Evolutionary conservation across 2,888 invertebrate species (phyloP).

Genomic region (Drosophila barbarae): DNA sequence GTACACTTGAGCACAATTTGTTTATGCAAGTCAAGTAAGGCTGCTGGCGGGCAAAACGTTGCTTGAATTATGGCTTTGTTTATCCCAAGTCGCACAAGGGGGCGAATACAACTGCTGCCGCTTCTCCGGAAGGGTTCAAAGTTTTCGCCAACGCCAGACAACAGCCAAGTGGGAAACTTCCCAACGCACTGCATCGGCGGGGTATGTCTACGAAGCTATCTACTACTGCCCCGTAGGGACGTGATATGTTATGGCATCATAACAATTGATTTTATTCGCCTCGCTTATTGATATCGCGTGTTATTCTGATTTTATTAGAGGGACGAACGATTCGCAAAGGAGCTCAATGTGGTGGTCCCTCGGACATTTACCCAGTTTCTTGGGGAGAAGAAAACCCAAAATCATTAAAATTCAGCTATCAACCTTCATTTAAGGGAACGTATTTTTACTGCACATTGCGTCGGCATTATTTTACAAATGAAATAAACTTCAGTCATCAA

Average conservation of each 20-base stretch:
- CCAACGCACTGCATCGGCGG: slow-evolving; percentile 50
- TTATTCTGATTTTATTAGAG: slow-evolving; percentile 50
- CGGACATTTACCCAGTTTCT: slow-evolving; percentile 2
- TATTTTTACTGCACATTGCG: slow-evolving; percentile 1
- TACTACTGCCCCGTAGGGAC: slow-evolving; percentile 14
- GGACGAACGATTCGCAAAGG: slow-evolving; percentile 2
- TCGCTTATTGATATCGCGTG: slow-evolving; percentile 68
- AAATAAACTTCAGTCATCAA: neutral
- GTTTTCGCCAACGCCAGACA: slow-evolving; percentile 59
- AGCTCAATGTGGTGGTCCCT: neutral
- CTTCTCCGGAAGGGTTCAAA: slow-evolving; percentile 28
- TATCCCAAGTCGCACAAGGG: slow-evolving; percentile 66
- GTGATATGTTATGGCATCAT: slow-evolving; percentile 71
- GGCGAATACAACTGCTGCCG: slow-evolving; percentile 29
- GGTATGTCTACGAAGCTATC: slow-evolving; percentile 20
- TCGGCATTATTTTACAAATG: neutral
- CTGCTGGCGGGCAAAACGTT: slow-evolving; percentile 60
- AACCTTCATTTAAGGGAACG: neutral
- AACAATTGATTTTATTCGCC: slow-evolving; percentile 71
- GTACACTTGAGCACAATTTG: slow-evolving; percentile 66
- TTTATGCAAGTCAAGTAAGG: slow-evolving; percentile 64
- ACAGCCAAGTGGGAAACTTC: slow-evolving; percentile 44
- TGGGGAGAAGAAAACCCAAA: neutral
- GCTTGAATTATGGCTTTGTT: slow-evolving; percentile 76
- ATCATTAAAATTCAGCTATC: slow-evolving; percentile 5